Percentiles rank a stretch among this genome's conserved stretches.
These are phyloP conservation scores for Thripadectes ignobilis DNA, from an alignment of 2,797 vertebrate species.

Conservation along the genomic window DNA sequence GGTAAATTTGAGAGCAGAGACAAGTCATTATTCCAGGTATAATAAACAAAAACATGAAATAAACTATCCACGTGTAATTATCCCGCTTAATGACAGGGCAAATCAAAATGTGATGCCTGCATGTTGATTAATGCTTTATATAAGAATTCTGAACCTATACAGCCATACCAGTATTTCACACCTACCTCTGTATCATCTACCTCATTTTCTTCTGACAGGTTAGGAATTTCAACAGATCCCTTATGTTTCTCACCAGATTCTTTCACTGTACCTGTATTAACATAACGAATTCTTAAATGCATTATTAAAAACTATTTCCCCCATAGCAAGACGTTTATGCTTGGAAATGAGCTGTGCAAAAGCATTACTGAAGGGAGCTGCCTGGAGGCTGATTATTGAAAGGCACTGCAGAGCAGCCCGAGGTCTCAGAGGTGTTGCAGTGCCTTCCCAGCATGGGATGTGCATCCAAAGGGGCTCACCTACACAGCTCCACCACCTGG, in stretches of 20 bases:
- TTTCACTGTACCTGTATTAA: constrained; percentile 74
- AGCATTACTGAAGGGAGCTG: not conserved
- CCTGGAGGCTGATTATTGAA: not conserved
- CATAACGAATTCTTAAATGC: constrained; percentile 62
- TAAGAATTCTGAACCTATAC: constrained; percentile 13
- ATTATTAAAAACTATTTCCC: constrained; percentile 42
- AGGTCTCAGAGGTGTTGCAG: not conserved
- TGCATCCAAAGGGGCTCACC: not conserved
- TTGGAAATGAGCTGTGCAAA: not conserved
- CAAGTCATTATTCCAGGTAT: not conserved
- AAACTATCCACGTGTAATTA: not conserved
- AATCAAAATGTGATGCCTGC: not conserved
- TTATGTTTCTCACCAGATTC: constrained; percentile 75
- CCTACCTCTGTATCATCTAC: constrained; percentile 74
- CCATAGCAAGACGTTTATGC: constrained; percentile 10
- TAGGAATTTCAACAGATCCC: constrained; percentile 76
- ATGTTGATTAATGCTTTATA: not conserved
- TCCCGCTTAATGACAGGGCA: not conserved
- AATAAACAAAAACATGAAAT: not conserved
- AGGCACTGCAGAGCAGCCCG: not conserved
- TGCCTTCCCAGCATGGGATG: not conserved
- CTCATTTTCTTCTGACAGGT: constrained; percentile 78
- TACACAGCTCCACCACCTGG: not conserved
- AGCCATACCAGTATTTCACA: constrained; percentile 17
- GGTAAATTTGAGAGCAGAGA: not conserved